Conservation (phyloP, 2,797 vertebrate genomes). For the Hephaestus fuliginosus region DNA sequence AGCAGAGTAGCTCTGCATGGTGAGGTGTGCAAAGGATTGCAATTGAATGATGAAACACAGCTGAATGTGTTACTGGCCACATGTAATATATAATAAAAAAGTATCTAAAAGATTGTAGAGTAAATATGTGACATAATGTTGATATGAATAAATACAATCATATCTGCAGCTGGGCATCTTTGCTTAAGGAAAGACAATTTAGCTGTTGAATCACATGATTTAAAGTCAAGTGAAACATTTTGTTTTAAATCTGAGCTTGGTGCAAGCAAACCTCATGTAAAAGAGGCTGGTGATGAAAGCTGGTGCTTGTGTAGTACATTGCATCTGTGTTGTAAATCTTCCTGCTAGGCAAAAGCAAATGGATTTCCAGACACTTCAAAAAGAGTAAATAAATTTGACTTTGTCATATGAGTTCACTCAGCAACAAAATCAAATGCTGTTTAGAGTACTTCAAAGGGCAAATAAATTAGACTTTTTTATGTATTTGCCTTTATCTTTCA, state of each 20-base stretch:
- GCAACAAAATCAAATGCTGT: constrained; percentile 21
- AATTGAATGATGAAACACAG: neutral
- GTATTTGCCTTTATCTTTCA: constrained; percentile 52
- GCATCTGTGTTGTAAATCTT: constrained; percentile 13
- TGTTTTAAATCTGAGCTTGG: constrained; percentile 1
- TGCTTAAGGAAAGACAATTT: neutral
- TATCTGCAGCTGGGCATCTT: neutral
- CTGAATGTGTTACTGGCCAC: neutral
- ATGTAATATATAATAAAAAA: neutral
- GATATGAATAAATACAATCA: neutral
- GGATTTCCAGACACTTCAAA: constrained; percentile 30
- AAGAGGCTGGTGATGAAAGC: neutral
- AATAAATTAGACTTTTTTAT: constrained; percentile 32
- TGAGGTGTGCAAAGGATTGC: neutral
- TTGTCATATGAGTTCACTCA: constrained; percentile 21
- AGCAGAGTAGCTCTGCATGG: neutral
- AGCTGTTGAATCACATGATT: neutral
- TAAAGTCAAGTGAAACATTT: neutral
- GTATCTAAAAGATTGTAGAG: neutral
- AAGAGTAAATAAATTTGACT: constrained; percentile 14
- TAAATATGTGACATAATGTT: neutral
- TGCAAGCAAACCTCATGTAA: neutral
- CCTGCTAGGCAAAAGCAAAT: constrained; percentile 6
- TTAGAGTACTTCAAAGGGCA: constrained; percentile 25
- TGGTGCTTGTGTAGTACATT: neutral